Conservation (phyloP, 2,888 invertebrate species). For the Agrochola circellaris region DNA sequence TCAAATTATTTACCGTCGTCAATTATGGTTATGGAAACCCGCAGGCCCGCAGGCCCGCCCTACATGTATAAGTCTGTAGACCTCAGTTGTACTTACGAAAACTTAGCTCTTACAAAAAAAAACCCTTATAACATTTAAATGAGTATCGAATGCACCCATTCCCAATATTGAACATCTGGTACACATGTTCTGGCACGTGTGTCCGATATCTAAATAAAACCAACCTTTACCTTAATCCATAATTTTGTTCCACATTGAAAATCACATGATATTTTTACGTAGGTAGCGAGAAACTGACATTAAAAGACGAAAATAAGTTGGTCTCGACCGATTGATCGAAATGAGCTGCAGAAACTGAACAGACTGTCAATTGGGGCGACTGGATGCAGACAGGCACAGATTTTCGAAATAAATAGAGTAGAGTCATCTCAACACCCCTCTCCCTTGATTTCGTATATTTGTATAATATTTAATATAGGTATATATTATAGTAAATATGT, state of each 20-base stretch:
- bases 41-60: neutral
- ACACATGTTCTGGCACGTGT: conserved; percentile 17
- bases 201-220: conserved; percentile 50
- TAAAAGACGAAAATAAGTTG: conserved; percentile 34
- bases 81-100: neutral
- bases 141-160: conserved; percentile 1
- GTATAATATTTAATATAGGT: too few relatives aligned
- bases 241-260: conserved; percentile 42
- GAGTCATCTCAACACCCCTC: too few relatives aligned
- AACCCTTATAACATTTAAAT: neutral
- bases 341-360: conserved; percentile 6
- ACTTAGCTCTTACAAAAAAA: neutral
- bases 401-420: too few relatives aligned
- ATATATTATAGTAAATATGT: too few relatives aligned
- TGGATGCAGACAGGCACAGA: neutral
- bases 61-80: neutral
- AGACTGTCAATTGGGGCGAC: conserved; percentile 13
- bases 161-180: conserved; percentile 5
- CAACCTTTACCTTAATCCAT: conserved; percentile 55
- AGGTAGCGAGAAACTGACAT: conserved; percentile 32
- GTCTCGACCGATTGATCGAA: conserved; percentile 18
- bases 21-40: too few relatives aligned
- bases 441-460: too few relatives aligned
- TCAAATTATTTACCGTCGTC: neutral
- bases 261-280: conserved; percentile 54